Conservation (phyloP, 2,797 vertebrate genomes). For the Melanogrammus aeglefinus region DNA sequence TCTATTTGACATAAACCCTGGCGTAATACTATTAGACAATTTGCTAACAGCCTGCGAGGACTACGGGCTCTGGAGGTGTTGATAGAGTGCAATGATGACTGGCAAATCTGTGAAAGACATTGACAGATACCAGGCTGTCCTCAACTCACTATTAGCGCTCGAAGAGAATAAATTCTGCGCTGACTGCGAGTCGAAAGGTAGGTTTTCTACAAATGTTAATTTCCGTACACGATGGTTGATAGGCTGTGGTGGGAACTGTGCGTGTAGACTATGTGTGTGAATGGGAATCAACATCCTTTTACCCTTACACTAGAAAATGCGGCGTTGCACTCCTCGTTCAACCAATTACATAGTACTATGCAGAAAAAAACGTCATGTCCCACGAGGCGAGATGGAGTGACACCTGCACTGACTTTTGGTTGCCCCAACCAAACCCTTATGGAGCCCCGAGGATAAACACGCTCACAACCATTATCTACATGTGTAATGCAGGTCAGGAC, state of each 20-base stretch:
- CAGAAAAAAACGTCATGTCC: slow-evolving; percentile 24
- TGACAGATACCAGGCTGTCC: slow-evolving; percentile 91
- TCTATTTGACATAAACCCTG: background rate
- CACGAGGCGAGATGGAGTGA: slow-evolving; percentile 18
- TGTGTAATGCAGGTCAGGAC: background rate
- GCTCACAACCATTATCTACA: too few relatives aligned
- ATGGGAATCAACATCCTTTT: slow-evolving; percentile 19
- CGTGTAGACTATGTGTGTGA: background rate
- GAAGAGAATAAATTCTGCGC: slow-evolving; percentile 95
- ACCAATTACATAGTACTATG: slow-evolving; percentile 49
- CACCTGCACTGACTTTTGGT: background rate
- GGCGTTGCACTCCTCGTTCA: slow-evolving; percentile 40
- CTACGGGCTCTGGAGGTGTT: slow-evolving; percentile 32
- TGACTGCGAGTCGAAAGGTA: slow-evolving; percentile 95
- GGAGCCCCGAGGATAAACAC: background rate
- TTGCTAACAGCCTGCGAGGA: background rate
- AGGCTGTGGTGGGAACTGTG: background rate
- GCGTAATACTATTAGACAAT: background rate
- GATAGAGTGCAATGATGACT: slow-evolving; percentile 77
- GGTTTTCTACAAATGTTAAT: slow-evolving; percentile 24
- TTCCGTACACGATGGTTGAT: too few relatives aligned
- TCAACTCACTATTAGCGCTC: slow-evolving; percentile 84
- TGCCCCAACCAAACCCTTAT: background rate
- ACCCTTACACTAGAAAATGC: slow-evolving; percentile 43
- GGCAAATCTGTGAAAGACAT: slow-evolving; percentile 94